Percentiles rank a stretch among this genome's conserved stretches.
Evolutionary conservation across 2,888 invertebrate genomes (phyloP).

Genomic region (Nowickia ferox): DNA sequence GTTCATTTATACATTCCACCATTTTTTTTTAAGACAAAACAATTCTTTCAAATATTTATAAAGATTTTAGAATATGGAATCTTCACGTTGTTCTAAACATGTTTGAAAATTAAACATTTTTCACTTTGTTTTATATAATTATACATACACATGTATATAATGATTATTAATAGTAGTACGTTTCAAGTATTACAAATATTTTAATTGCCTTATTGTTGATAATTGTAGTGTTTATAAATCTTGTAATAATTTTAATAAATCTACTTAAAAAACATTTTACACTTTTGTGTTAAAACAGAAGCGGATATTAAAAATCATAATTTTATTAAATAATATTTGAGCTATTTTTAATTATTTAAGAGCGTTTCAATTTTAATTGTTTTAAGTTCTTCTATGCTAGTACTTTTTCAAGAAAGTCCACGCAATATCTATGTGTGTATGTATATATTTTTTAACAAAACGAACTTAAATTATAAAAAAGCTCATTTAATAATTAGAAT

Average conservation of each 20-base stretch:
- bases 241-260: not conserved
- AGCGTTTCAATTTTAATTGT: too few relatives aligned
- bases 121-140: slow-evolving; percentile 24
- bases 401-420: not conserved
- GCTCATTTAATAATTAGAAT: not conserved
- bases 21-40: too few relatives aligned
- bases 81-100: too few relatives aligned
- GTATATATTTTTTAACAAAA: not conserved
- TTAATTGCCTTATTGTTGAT: slow-evolving; percentile 28
- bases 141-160: slow-evolving; percentile 17
- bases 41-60: too few relatives aligned
- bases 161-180: slow-evolving; percentile 47
- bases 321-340: not conserved
- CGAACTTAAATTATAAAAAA: not conserved
- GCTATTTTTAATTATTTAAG: not conserved
- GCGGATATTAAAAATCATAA: not conserved
- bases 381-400: too few relatives aligned
- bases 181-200: slow-evolving; percentile 33
- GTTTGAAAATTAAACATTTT: not conserved
- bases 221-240: not conserved
- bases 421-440: not conserved
- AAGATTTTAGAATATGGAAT: too few relatives aligned
- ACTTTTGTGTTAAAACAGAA: not conserved
- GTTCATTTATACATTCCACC: too few relatives aligned
- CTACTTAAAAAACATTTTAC: not conserved